Evolutionary conservation across 2,888 invertebrate genomes (phyloP), one percentile per base, ranked within the genome.

Genomic region (Pterobdella sp.): DNA sequence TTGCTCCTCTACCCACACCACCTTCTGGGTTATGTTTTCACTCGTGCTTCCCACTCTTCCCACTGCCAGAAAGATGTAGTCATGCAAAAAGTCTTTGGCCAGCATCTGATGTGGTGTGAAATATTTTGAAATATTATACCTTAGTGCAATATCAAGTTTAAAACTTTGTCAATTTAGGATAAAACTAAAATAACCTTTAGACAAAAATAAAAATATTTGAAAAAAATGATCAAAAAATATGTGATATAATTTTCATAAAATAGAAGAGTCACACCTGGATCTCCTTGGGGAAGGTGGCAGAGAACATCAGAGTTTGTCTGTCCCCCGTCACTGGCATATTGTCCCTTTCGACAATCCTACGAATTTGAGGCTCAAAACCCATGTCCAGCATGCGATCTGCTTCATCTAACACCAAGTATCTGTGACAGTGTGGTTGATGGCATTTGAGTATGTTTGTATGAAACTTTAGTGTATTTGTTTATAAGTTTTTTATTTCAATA

Each of bases 331-430:
- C 88, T 68, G 97, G 97, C 97, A 98, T 98, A 84, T 92, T 90
- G 83, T 92, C 89, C 82, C 94, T 85, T 78, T 97, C 94, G 77
- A 94, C 93, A 79, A 90, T 89, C 75, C 89, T 87, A 77, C 91
- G 86, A 79, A 91, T 91, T 86, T 99, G 98, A 0, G 97, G 94
- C 85, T 98, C 97, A 86, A 99, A 99, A 80, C 98, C 98, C 97
- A 99, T 98, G 85, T 97, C 98, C 80, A 99, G 87, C 98, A 98
- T 99, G 74, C 98, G 89, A 87, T 99, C 98, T 76, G 98, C 98
- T 86, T 98, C 98, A 85, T 99, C 98, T 76, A 99, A 87, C 72
- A 98, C 94, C 77, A 98, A 87, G 82, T 90, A 97, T 76, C 88
- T 87, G 26, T 37, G 26, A 29, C 26, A 26, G 60, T 22, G n/a